Evolutionary conservation across 1,140 invertebrate species (phyloP), one percentile per base, ranked within the genome.

Genomic region (Diabrotica undecimpunctata): DNA sequence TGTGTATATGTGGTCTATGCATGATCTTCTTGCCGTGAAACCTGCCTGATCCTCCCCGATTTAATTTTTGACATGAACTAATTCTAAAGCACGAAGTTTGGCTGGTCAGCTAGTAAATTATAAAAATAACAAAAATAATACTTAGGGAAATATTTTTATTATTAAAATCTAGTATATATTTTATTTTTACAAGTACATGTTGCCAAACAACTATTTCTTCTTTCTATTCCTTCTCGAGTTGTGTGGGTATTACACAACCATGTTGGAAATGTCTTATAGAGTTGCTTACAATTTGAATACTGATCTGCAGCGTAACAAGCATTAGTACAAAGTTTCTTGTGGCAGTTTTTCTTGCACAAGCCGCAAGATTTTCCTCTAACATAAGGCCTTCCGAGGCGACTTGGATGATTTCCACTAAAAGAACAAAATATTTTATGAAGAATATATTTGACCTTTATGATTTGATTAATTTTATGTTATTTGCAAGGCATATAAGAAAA

Each of bases 311-410:
- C 83, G 8, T 83, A 82, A 75, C 91, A 93, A 0, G 85, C 75
- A 81, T 93, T 93, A 14, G 85, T 88, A 78, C 91, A 93, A 0
- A 93, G 83, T 72, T 84, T 85, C 35, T 82, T 84, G 58, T 82
- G 74, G 76, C 90, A 93, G 61, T 85, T 76, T n/a, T 83, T 76
- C 46, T 84, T 82, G 75, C 91, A 93, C 14, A 81, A 82, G 12
- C 75, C 80, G 72, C 91, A 92, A 0, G 85, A 81, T 50, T 81
- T 76, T 0, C 89, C 90, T 5, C 80, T 78, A 70, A 83, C 83
- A 78, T 92, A 93, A 0, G 90, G 90, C 46, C 78, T 82, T 3
- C 87, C 84, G 6, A 88, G 77, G 54, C 81, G 78, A 2, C 83
- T 82, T 59, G 84, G 78, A 72, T 82, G 82, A 78, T 92, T 92